Base-by-base conservation (phyloP, 2,797 vertebrate species). In the Dryobates pubescens region DNA sequence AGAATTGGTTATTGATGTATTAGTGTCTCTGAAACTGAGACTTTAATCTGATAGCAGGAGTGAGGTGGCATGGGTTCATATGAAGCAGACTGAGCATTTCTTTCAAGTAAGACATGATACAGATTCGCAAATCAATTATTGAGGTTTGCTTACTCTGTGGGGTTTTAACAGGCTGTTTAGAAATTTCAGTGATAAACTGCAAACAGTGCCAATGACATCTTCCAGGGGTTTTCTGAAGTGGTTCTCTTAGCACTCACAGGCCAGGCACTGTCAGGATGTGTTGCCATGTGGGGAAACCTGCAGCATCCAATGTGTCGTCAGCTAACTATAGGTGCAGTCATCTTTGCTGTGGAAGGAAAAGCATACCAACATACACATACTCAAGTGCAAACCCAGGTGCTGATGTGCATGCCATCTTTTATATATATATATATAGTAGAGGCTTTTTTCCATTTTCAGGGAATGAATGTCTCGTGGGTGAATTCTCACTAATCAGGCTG, bases 401-500 rank as follows among this genome's bases (percentile, higher is more conserved):
- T 53, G 29, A 34, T 1, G 2, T 32, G 32, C 4, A 30, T 23
- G 30, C 20, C 13, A 8, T 45, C 45, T 63, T 38, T 34, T 56
- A 26, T 54, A 47, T 54, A 6, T 18, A 6, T 18, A 26, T 6
- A 0, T 45, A 12, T 57, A 23, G 80, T 32, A 7, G 32, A 36
- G 12, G 2, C 36, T 16, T 38, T 32, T 79, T 47, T 41, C 10
- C 4, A 0, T 26, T 70, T 34, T 22, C 0, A 1, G 19, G 29
- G 16, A 51, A 36, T 17, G 8, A 24, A 17, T 3, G 10, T 19
- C 6, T 13, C 64, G 16, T 67, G 36, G 10, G 7, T 58, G 22
- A 70, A 12, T 57, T 67, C 18, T 58, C 1, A 0, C 24, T 56
- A 8, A 38, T 51, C 38, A 45, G 49, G 9, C 32, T 64, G 17